phyloP scores from a whole-genome alignment of 2,113 vertebrate species.

The Copsychus sechellarum region DNA sequence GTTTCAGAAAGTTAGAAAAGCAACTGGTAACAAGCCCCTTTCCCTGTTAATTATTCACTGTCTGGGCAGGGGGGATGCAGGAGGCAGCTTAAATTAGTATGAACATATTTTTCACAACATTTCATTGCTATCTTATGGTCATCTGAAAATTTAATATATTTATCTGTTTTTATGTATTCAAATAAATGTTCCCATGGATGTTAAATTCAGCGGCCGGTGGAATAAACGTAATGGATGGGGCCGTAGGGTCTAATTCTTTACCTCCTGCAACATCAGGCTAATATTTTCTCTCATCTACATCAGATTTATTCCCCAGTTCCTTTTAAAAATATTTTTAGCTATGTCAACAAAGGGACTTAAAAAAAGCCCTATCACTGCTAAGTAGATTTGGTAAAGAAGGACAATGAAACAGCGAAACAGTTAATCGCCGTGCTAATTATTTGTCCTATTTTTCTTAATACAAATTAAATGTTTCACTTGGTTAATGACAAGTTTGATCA shows the following conservation, averaged over 20 bases:
- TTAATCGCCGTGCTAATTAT: conserved; percentile 80
- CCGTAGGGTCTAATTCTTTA: not conserved
- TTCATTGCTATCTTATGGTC: not conserved
- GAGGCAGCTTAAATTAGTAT: not conserved
- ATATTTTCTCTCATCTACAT: conserved; percentile 56
- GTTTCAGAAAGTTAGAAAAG: conserved; percentile 17
- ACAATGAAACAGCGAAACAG: conserved; percentile 74
- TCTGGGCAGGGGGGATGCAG: not conserved
- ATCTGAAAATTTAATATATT: not conserved
- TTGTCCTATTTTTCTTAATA: conserved; percentile 83
- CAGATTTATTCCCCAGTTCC: conserved; percentile 42
- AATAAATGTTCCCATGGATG: not conserved
- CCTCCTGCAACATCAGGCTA: not conserved
- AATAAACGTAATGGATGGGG: not conserved
- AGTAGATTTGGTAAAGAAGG: conserved; percentile 75
- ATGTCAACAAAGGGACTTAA: conserved; percentile 58
- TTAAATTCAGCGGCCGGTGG: not conserved
- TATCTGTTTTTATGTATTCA: not conserved
- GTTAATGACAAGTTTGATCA: conserved; percentile 85
- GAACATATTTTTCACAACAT: not conserved
- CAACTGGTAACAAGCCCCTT: not conserved
- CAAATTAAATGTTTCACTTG: conserved; percentile 84
- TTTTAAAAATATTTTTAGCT: conserved; percentile 62
- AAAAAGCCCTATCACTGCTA: conserved; percentile 72
- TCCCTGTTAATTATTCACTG: not conserved